phyloP scores from a whole-genome alignment of 2,888 invertebrate genomes.

The Ichneumoninae sp. region DNA sequence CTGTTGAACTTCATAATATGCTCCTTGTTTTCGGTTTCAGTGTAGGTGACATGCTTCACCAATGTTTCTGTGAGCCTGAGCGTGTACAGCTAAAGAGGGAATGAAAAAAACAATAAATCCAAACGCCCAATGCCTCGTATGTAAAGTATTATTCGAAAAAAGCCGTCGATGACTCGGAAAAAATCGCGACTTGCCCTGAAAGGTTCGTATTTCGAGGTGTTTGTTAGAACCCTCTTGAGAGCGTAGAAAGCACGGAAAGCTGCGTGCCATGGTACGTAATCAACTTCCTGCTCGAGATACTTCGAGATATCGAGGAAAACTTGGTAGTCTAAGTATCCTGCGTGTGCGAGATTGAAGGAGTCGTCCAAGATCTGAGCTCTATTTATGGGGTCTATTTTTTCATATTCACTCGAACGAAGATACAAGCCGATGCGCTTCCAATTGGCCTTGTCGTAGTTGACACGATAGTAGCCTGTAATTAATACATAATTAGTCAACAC shows the following conservation, averaged over 20 bases:
- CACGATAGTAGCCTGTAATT: conserved; percentile 80
- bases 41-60: conserved; percentile 74
- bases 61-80: conserved; percentile 73
- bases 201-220: neutral
- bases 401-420: conserved; percentile 51
- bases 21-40: conserved; percentile 72
- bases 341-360: conserved; percentile 82
- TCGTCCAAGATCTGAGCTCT: conserved; percentile 86
- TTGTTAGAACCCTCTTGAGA: neutral
- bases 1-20: conserved; percentile 76
- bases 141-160: neutral
- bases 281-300: conserved; percentile 87
- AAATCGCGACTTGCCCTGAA: conserved; percentile 9
- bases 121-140: neutral
- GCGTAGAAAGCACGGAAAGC: conserved; percentile 84
- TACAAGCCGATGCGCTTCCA: conserved; percentile 80
- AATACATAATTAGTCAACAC: neutral
- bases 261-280: conserved; percentile 89
- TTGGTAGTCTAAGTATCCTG: conserved; percentile 84
- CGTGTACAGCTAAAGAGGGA: conserved; percentile 74
- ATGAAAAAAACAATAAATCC: neutral
- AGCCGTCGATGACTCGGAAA: neutral
- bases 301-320: conserved; percentile 84
- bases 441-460: conserved; percentile 82
- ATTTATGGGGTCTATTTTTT: conserved; percentile 82